Evolutionary conservation across 2,888 invertebrate genomes (phyloP), one percentile per base, ranked within the genome.

Genomic region (Chrysomela aeneicollis): DNA sequence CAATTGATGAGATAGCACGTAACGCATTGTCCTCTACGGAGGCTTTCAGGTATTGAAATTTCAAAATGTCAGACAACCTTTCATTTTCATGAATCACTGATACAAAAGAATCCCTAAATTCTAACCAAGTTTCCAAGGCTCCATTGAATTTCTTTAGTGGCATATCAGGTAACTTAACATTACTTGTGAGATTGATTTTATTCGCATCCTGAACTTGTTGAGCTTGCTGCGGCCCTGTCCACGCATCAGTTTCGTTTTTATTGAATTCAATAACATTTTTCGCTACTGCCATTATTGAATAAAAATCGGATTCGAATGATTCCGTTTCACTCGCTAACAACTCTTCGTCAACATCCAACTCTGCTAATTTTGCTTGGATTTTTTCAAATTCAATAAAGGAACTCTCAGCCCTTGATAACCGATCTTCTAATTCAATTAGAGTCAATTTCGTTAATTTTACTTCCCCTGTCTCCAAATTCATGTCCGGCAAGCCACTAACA

Each of bases 141-240:
- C 59, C 59, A 22, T 59, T 30, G 9, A 59, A 59, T 37, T 15
- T 59, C 17, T 47, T 47, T 18, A 59, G 49, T 30, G 46, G 22
- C 6, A 59, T 15, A 17, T 49, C 47, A 15, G 50, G 59, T 32
- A 59, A 49, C n/a, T 57, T 57, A 26, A 46, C 42, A 57, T 46
- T 21, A 18, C 32, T 59, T 0, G 30, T 30, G 12, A 53, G 37
- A 22, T 22, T 17, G 12, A 10, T 5, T 35, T 53, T 6, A 53
- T 1, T 35, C 6, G 10, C 4, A 10, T 10, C 32, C 17, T 21
- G 53, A 53, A 32, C 18, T 53, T 8, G 30, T 10, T 32, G 35
- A 35, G 53, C 35, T 21, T 49, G 21, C 10, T 49, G 5, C 22
- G 49, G 32, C 32, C 32, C 32, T 35, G 32, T 35, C 18, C 19